Evolutionary conservation across 2,113 vertebrate genomes (phyloP).

Genomic region (Vireo altiloquus): DNA sequence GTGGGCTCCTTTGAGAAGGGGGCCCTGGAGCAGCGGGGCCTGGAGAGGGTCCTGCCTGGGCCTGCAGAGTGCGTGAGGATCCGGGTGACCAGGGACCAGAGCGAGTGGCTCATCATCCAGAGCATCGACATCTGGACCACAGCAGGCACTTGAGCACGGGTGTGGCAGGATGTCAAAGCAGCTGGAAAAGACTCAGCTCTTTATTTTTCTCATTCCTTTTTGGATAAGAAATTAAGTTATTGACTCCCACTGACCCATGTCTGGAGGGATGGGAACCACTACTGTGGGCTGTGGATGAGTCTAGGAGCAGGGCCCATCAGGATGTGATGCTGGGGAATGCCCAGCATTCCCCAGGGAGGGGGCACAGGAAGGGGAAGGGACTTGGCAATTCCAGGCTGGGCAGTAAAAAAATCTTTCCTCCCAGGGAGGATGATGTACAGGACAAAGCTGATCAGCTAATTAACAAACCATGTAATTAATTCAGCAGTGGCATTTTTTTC

Average conservation of each 20-base stretch:
- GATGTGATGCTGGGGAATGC: not conserved
- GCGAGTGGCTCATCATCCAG: conserved; percentile 77
- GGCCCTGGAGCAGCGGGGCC: conserved; percentile 50
- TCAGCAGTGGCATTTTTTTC: not conserved
- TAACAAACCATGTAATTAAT: not conserved
- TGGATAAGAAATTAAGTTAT: not conserved
- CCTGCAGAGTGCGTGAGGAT: conserved; percentile 76
- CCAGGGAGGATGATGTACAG: not conserved
- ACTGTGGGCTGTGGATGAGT: not conserved
- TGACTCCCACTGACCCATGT: not conserved
- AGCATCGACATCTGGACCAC: conserved; percentile 74
- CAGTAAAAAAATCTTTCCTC: not conserved
- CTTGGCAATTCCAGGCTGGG: not conserved
- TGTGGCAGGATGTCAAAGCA: fast-evolving
- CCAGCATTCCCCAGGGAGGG: fast-evolving
- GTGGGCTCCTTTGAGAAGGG: conserved; percentile 77
- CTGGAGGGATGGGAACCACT: not conserved
- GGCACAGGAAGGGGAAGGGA: not conserved
- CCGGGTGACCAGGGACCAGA: conserved; percentile 70
- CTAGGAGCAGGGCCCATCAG: fast-evolving
- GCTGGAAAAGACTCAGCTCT: too few relatives aligned
- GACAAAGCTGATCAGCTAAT: not conserved
- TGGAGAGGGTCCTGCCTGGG: conserved; percentile 42
- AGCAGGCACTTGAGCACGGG: not conserved
- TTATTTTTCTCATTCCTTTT: too few relatives aligned